Base-by-base conservation (phyloP, 2,113 vertebrate species). In the Coturnix japonica region DNA sequence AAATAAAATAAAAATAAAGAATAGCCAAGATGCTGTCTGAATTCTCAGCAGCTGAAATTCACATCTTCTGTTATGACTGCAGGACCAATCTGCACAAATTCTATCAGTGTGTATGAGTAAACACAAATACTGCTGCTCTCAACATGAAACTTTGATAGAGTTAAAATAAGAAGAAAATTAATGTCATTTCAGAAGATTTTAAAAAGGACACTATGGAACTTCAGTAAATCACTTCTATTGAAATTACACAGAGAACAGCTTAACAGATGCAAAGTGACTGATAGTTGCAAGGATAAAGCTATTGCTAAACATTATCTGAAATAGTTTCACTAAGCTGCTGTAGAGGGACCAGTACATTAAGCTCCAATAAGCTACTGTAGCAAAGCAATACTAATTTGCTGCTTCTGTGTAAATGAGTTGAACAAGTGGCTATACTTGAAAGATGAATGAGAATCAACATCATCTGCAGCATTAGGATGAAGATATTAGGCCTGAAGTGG, bases 371-470 rank as follows among this genome's bases (percentile, higher is more conserved):
- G 89, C 65, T 87, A 81, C 89, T 75, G 64, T 95, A 87, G 76
- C 82, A 53, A 44, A 88, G 90, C 91, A 94, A 91, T 88, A 91
- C 90, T 94, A 96, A 97, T 95, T 96, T 91, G 70, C 83, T 88
- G 54, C 69, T 91, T 93, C 90, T 93, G 60, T 81, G 77, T 44
- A 95, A 92, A 95, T 91, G 71, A 81, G 44, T 93, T 87, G 64
- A 82, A 88, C 53, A 53, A 91, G 87, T 72, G 81, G 49, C 53
- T 88, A 30, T 70, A 85, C 74, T 96, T 92, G 91, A 94, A 95
- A 91, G 79, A 96, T 85, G 71, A 91, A 46, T 74, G 35, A 89
- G 67, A 94, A 94, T 92, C 91, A 91, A 84, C 82, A 95, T 69
- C 84, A 91, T 95, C 73, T 95, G 84, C 37, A 85, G 20, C n/a